These are phyloP conservation scores for Melitaea cinxia DNA, from an alignment of 1,140 invertebrate species.

Conservation along the genomic window DNA sequence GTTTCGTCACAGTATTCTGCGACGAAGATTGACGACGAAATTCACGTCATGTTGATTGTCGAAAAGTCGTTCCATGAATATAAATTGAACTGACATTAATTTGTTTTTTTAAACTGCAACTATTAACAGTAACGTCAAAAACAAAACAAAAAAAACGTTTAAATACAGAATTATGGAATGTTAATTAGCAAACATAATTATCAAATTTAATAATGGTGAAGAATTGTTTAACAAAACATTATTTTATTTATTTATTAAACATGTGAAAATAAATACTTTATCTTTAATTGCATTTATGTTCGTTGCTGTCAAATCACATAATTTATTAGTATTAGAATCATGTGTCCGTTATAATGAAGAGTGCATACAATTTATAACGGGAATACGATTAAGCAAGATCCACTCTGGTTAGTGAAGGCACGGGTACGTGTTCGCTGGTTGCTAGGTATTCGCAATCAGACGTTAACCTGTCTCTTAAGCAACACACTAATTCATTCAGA, in stretches of 20 bases:
- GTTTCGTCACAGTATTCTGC: constrained; percentile 2
- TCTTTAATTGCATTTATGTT: not conserved
- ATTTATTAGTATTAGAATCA: not conserved
- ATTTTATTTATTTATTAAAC: no score
- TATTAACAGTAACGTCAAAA: not conserved
- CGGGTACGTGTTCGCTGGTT: constrained; percentile 42
- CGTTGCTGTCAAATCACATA: not conserved
- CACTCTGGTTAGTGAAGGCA: constrained; percentile 28
- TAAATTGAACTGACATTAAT: not conserved
- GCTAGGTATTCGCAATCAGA: constrained; percentile 60
- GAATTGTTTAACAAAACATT: no score
- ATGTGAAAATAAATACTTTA: no score
- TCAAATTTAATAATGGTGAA: no score
- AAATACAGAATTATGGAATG: no score
- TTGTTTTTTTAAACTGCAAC: not conserved
- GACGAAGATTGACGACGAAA: constrained; percentile 31
- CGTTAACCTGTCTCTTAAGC: constrained; percentile 59
- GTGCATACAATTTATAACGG: not conserved
- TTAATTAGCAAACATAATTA: no score
- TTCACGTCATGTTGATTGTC: constrained; percentile 7
- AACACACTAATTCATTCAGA: constrained; percentile 44
- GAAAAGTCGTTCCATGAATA: not conserved
- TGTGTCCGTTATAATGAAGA: not conserved
- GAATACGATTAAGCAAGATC: constrained; percentile 33
- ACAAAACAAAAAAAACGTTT: no score